A percentile compares a stretch with the other conserved stretches of the same genome.
phyloP scores from a whole-genome alignment of 2,113 vertebrate species.

The Cyanistes caeruleus region DNA sequence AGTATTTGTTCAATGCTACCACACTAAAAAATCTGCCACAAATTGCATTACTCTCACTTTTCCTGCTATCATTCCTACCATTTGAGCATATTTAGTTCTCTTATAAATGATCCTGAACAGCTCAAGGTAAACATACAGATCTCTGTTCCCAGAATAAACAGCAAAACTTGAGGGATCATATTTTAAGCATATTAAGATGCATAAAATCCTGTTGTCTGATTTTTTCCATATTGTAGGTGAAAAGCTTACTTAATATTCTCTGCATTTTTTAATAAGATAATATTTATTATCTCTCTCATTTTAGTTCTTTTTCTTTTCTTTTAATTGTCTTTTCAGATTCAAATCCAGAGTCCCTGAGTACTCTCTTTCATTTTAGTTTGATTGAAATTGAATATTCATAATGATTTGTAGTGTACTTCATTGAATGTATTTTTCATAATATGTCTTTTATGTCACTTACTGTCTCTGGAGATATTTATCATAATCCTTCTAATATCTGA shows the following conservation, averaged over 20 bases:
- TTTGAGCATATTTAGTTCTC: background rate
- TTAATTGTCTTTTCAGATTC: conserved; percentile 2
- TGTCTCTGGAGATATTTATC: background rate
- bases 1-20: background rate
- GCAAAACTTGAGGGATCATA: background rate
- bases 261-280: background rate
- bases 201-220: background rate
- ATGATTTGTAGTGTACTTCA: background rate
- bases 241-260: background rate
- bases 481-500: background rate
- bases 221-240: background rate
- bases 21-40: background rate
- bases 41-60: background rate
- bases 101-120: background rate
- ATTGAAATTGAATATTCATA: conserved; percentile 32
- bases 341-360: background rate
- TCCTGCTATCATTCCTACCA: background rate
- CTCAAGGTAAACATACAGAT: background rate
- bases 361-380: background rate
- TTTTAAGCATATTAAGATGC: background rate
- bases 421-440: background rate
- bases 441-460: background rate
- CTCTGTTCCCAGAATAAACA: background rate
- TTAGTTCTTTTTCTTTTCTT: background rate
- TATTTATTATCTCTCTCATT: background rate